Evolutionary conservation across 2,797 vertebrate genomes (phyloP), one percentile per base, ranked within the genome.

Genomic region (Oryzias sinensis): DNA sequence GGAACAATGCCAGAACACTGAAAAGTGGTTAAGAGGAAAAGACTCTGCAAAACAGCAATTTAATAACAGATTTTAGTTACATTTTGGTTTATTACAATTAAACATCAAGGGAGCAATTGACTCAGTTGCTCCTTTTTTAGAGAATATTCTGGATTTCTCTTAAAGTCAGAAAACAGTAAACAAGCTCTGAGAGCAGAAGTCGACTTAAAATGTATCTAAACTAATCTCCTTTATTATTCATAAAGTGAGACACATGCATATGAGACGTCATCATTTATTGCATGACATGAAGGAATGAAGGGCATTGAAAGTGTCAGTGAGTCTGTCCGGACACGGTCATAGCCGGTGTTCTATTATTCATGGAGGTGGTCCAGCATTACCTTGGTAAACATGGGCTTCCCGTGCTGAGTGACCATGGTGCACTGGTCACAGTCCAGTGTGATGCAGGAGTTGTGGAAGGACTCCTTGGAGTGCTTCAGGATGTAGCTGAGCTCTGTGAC

Each of bases 331-430:
- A 72, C 65, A 80, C 85, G 80, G 83, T 76, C 81, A 74, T 64
- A 71, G 58, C 62, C 20, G 47, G 59, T 66, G 78, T 79, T 85
- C 73, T 81, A 83, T 77, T 79, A 85, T 84, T 85, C 79, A 84
- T 72, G 66, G 0, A 66, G 56, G 62, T 58, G 83, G 79, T 80
- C 71, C 79, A 62, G 27, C 43, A 62, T 75, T 85, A 99, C 97
- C 97, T 99, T 99, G 86, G 97, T 98, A 88, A 99, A 99, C 96
- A 98, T 97, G 83, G 97, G 96, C 84, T 99, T 98, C 88, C 97
- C 97, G 43, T 98, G 97, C 89, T 99, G 97, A 60, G 96, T 99
- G 90, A 98, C 94, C 97, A 98, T 98, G 83, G 94, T 97, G 85
- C 97, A 98, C 89, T 99, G 97, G 89, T 99, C 97, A 73, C 97